Evolutionary conservation across 2,888 invertebrate genomes (phyloP), one percentile per base, ranked within the genome.

Genomic region (Eilema depressum): DNA sequence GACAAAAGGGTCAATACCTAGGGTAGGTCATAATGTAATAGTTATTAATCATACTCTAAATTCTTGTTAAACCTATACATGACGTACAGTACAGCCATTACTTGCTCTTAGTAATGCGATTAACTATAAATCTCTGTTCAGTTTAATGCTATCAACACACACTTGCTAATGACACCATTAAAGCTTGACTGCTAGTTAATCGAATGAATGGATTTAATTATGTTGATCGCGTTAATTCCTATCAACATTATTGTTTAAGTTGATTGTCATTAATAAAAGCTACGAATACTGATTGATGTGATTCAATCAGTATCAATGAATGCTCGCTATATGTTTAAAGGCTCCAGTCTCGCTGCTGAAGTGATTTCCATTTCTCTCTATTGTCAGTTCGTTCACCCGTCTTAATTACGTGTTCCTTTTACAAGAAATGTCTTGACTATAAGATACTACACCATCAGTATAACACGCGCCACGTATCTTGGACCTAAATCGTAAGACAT

Each of bases 211-310:
- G 25, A 47, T 67, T 60, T 53, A 23, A 56, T 63, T 68, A 53
- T 33, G 11, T 68, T 56, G n/a, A 41, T 41, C 41, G 41, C 41
- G 4, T 41, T 17, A 41, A 41, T 41, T 41, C 17, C 41, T 17
- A 17, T 41, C 3, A 17, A 41, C 17, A 41, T 41, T 41, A 41
- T 41, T 41, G 17, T 41, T 17, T 41, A 41, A 17, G 33, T 37
- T 33, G 33, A 30, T 25, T 68, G 53, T 33, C 62, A 60, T 60
- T 41, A 66, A n/a, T 66, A 60, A 33, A 28, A 37, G 17, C 63
- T 23, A 25, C 25, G 62, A 64, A 11, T 64, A 64, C 5, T n/a
- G 47, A 28, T 28, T 28, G 47, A 53, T 17, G 5, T 47, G n/a
- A 28, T n/a, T 64, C n/a, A 26, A 47, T 47, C 11, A 63, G n/a